Base-by-base conservation (phyloP, 2,888 invertebrate species). In the Frankliniella intonsa region DNA sequence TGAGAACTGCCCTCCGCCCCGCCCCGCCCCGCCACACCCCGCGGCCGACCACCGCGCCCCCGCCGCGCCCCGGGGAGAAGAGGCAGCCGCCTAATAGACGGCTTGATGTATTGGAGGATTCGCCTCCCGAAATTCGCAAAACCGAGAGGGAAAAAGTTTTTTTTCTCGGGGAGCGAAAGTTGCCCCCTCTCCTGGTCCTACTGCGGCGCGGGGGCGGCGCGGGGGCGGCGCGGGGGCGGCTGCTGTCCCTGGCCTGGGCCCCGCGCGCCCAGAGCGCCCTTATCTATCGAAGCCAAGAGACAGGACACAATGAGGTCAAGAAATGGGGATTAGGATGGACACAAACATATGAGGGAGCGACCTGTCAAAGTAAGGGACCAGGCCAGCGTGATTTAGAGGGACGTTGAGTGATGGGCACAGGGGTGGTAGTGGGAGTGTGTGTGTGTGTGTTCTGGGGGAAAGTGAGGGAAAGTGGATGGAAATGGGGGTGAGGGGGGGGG, bases 41-140 rank as follows among this genome's bases (percentile, higher is more conserved):
- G 38, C 38, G 38, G 38, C 38, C 38, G 38, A 38, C 38, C 38
- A 38, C 38, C 38, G 38, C 38, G 38, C 38, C 38, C 38, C 14
- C 14, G 62, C 62, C 62, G 17, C 62, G 62, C 62, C 62, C 62
- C 62, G n/a, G 62, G 14, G 62, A 55, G 14, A 55, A 38, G 14
- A 55, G 55, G 55, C 55, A 14, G 62, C n/a, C 69, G 8, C 12
- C 25, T 76, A 76, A 76, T 76, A 76, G 69, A 76, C 69, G 69
- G 69, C 69, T 76, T 76, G 69, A 76, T 76, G 69, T 76, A 76
- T 76, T 76, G 69, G 69, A 76, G 69, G 69, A 76, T 76, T 76
- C 69, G 22, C 25, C 22, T 25, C 12, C 69, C 69, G 69, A 76
- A 76, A 76, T 76, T 76, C 69, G 69, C 69, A 76, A 76, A 76